Evolutionary conservation across 1,140 invertebrate species (phyloP), one percentile per base, ranked within the genome.

Genomic region (Cydia fagiglandana): DNA sequence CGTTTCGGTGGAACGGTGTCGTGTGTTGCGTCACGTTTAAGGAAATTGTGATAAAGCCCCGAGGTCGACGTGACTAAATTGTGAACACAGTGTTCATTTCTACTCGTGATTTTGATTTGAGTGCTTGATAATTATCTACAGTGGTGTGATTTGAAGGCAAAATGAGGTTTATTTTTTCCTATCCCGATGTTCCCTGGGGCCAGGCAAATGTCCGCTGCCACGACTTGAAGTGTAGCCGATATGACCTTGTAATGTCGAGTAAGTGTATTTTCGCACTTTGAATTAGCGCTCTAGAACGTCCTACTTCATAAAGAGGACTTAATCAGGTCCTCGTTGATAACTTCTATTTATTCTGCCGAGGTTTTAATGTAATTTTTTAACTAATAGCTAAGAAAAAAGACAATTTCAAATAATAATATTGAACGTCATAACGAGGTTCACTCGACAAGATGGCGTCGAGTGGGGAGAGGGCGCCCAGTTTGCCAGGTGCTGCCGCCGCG

Each of bases 401-500:
- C 82, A 79, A 86, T 84, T 88, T 78, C 79, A 78, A 88, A 88
- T 91, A 91, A 88, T 91, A 91, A 88, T 93, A 93, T 90, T 85
- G 89, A 91, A 91, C 91, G 91, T 91, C 89, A 91, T 83, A 87
- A 81, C 88, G 86, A 89, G 85, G 86, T 87, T 91, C 80, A 86
- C 79, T 88, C 83, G 79, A 87, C 90, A 91, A 91, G 89, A 91
- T 91, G 91, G 91, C 91, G 89, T 80, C 89, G 86, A 89, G 90
- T 91, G 89, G 90, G 91, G 91, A 90, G 89, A 91, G 90, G 86
- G 90, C 91, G 89, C 88, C 90, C 90, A 93, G 91, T 93, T 89
- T 86, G 88, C 90, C 91, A 93, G 91, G 91, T 92, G 91, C 91
- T 93, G 91, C 93, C 91, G 92, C 91, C 91, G 90, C 91, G 91